phyloP scores from a whole-genome alignment of 2,113 vertebrate species.

The Garra rufa region DNA sequence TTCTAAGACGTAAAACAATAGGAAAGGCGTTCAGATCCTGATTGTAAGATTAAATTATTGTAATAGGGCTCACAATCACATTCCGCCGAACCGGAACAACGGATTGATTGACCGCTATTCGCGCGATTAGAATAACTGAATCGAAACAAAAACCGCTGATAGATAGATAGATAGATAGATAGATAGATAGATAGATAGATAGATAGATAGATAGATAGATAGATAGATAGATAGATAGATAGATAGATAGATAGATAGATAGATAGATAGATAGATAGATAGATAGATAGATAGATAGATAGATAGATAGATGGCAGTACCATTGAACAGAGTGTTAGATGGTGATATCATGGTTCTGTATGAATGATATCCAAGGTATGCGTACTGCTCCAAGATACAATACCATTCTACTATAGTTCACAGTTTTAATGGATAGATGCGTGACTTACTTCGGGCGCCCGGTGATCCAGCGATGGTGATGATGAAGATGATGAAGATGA shows the following conservation, averaged over 20 bases:
- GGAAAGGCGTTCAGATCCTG: neutral
- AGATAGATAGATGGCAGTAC: neutral
- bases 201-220: slow-evolving; percentile 11
- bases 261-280: slow-evolving; percentile 22
- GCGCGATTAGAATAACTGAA: neutral
- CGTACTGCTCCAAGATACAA: neutral
- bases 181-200: slow-evolving; percentile 13
- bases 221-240: neutral
- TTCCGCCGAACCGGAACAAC: neutral
- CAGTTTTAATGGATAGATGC: neutral
- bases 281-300: neutral
- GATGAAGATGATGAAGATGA: neutral
- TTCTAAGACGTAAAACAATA: neutral
- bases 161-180: slow-evolving; percentile 8
- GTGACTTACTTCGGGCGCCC: slow-evolving; percentile 25
- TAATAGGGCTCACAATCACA: neutral
- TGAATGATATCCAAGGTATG: neutral
- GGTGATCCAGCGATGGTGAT: neutral
- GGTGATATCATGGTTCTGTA: neutral
- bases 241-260: slow-evolving; percentile 10
- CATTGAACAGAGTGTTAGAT: too few species aligned
- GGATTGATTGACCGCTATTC: neutral
- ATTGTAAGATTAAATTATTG: neutral
- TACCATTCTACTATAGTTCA: neutral
- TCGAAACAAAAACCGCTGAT: neutral